Base-by-base conservation (phyloP, 2,797 vertebrate genomes). In the Chaunax sp. region DNA sequence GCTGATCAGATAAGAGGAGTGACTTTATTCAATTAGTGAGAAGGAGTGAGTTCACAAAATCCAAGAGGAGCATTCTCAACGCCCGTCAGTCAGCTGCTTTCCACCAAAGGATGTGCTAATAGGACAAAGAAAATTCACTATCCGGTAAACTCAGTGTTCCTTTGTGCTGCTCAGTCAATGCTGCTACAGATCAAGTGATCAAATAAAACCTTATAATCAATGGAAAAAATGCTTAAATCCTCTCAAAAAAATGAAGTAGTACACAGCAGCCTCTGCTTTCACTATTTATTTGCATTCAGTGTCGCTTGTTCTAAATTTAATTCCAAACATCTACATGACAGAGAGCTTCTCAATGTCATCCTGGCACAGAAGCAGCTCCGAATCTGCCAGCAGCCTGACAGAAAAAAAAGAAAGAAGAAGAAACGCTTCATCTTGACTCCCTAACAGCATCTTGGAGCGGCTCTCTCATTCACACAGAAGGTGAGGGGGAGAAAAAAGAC, bases 1-100 rank as follows among this genome's bases (percentile, higher is more conserved):
- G 69, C 63, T 57, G 61, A 69, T 72, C 14, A 25, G 60, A 70
- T 51, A 4, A 44, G 40, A 73, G 19, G 23, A 62, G n/a, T 46
- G 72, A 75, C 72, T 72, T 62, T 75, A 75, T 67, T 59, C 69
- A 76, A 81, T 80, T 72, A 87, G 59, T 26, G 35, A 63, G 41
- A 70, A 68, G 22, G 20, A 61, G 51, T 69, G 75, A 72, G 55
- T 77, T 70, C 37, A 81, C 60, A 60, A 53, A 64, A 73, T 41
- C 61, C 8, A 52, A 63, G 60, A 81, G 28, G 57, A 71, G 75
- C 64, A 53, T 64, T 67, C 45, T 14, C 38, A 71, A 51, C 26
- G 1, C 9, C 53, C 62, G 64, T 56, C 69, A 52, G 38, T 56
- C 56, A 50, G 69, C 72, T 26, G 74, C 51, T 60, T 43, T 44